Base-by-base conservation (phyloP, 2,113 vertebrate species). In the Indri indri region DNA sequence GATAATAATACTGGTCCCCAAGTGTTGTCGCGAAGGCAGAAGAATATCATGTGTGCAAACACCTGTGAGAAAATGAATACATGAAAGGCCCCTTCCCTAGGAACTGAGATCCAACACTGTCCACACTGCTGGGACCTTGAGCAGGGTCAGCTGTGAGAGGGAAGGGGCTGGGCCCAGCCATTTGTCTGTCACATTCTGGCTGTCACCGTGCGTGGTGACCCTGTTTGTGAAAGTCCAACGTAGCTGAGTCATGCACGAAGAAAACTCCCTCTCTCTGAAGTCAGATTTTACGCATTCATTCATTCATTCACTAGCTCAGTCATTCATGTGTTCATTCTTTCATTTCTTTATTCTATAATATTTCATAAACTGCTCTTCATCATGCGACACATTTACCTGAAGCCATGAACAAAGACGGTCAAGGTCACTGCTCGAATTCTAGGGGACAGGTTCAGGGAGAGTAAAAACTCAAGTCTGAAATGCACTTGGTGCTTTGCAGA, bases 301-400 rank as follows among this genome's bases (percentile, higher is more conserved):
- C 20, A 47, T 17, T 80, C 22, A 13, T 1, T 23, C 22, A 6
- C 8, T 65, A 40, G 22, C 6, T 20, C 74, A 23, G 0, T 20
- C 63, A 50, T 23, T 76, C 13, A 6, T 14, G 16, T 10, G 32
- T 13, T 94, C 30, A 5, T 11, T 73, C 3, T 45, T 11, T 61
- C 32, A 16, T 17, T 65, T 4, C 9, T 2, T 9, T 22, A 59
- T 14, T n/a, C 37, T 65, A 18, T 23, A 6, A 3, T 25, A 45
- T n/a, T 50, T 45, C 25, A 47, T 22, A n/a, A 54, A 11, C 30
- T 37, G 40, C 8, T 61, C 42, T 59, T 52, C 23, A 52, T 32
- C 32, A n/a, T 12, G 6, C 5, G 12, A 30, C 30, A 12, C 6
- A 0, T 42, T n/a, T 47, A 11, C 79, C 42, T 27, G 7, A 5